phyloP scores from a whole-genome alignment of 2,797 vertebrate species.

The Buceros bicornis region DNA sequence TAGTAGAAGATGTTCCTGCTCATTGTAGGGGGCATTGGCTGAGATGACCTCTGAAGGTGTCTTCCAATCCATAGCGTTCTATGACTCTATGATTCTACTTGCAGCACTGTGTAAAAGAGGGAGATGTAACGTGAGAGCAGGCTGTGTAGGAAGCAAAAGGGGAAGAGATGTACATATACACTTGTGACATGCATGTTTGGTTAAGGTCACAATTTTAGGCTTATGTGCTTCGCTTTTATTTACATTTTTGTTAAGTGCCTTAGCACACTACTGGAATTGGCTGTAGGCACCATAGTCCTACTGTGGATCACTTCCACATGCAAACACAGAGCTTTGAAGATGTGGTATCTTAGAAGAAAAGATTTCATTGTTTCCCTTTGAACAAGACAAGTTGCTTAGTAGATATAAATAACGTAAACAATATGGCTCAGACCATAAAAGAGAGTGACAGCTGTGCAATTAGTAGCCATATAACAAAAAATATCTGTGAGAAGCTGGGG shows the following conservation, averaged over 20 bases:
- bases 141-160: background rate
- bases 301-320: background rate
- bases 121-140: background rate
- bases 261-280: background rate
- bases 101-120: background rate
- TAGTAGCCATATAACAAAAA: conserved; percentile 7
- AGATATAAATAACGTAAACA: conserved; percentile 3
- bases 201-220: background rate
- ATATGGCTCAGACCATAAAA: conserved; percentile 7
- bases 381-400: background rate
- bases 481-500: background rate
- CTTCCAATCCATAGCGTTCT: too few relatives aligned
- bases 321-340: background rate
- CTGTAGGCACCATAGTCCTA: accelerated
- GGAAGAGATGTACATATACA: background rate
- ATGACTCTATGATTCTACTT: background rate
- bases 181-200: accelerated
- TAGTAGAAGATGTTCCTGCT: too few relatives aligned
- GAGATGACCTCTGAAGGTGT: too few relatives aligned
- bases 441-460: conserved; percentile 40
- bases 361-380: background rate
- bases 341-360: background rate
- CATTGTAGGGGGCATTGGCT: too few relatives aligned
- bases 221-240: background rate
- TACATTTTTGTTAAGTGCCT: background rate